A percentile compares a stretch with the other conserved stretches of the same genome.
Evolutionary conservation across 2,888 invertebrate species (phyloP).

Genomic region (Lasioglossum villosulum): DNA sequence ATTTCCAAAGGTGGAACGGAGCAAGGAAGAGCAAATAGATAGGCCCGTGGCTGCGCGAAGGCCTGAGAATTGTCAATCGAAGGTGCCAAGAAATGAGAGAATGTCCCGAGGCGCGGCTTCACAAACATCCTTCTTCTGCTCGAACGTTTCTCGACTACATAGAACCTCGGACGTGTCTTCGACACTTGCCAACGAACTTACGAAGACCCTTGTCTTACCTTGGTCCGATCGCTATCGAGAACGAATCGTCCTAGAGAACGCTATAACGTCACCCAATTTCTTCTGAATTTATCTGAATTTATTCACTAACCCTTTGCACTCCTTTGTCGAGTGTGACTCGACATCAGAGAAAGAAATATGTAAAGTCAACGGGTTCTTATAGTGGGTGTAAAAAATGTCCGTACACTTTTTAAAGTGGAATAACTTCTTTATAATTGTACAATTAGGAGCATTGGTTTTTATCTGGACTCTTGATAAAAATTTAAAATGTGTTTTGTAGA

Average conservation of each 20-base stretch:
- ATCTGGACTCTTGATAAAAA: too few relatives aligned
- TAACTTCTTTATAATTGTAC: too few relatives aligned
- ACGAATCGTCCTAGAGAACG: not conserved
- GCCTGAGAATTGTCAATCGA: constrained; percentile 83
- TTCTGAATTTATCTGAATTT: not conserved
- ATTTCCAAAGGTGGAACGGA: constrained; percentile 31
- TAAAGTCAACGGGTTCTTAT: too few relatives aligned
- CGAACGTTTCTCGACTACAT: constrained; percentile 2
- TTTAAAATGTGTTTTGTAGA: too few relatives aligned
- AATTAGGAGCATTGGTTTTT: too few relatives aligned
- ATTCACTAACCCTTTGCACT: too few relatives aligned
- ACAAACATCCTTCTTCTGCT: constrained; percentile 83
- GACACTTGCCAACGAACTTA: not conserved
- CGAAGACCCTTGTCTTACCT: not conserved
- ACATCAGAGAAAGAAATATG: too few relatives aligned
- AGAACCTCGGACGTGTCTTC: not conserved
- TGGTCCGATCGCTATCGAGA: not conserved
- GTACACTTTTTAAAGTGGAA: too few relatives aligned
- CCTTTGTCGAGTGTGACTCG: too few relatives aligned
- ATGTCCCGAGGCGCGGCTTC: constrained; percentile 82
- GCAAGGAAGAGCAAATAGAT: constrained; percentile 65
- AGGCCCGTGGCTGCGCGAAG: constrained; percentile 52
- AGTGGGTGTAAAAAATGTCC: too few relatives aligned
- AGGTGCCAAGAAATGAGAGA: constrained; percentile 78
- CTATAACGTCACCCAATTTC: not conserved